Evolutionary conservation across 2,113 vertebrate genomes (phyloP).

Genomic region (Ammodramus savannarum): DNA sequence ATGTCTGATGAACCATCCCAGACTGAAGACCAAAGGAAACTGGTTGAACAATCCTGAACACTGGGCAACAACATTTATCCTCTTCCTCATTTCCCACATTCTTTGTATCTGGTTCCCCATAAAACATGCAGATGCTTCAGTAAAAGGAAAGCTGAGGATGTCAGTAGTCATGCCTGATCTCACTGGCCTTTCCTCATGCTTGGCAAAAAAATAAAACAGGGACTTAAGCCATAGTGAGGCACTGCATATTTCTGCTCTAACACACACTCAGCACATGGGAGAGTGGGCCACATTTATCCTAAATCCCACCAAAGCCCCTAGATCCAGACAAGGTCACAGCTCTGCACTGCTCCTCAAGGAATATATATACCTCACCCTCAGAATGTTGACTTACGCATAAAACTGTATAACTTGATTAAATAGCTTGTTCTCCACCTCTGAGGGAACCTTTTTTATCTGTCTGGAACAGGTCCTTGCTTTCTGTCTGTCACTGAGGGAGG

Average conservation of each 20-base stretch:
- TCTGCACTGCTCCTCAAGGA: not conserved
- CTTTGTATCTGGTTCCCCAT: not conserved
- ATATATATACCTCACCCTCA: not conserved
- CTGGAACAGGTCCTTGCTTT: not conserved
- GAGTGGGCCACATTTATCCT: not conserved
- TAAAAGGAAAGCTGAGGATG: not conserved
- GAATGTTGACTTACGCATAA: not conserved
- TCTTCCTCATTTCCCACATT: not conserved
- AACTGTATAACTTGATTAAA: not conserved
- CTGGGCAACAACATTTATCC: not conserved
- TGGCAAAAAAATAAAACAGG: not conserved
- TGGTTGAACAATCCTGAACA: not conserved
- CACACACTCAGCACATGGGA: not conserved
- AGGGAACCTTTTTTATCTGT: not conserved
- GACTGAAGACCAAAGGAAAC: not conserved
- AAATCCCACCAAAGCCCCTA: not conserved
- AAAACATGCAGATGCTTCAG: not conserved
- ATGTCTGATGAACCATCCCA: not conserved
- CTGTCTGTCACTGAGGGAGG: not conserved
- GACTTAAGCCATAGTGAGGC: not conserved
- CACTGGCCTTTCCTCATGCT: not conserved
- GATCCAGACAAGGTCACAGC: not conserved
- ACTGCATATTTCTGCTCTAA: not conserved
- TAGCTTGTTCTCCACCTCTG: not conserved
- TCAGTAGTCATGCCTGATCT: not conserved